Base-by-base conservation (phyloP, 2,888 invertebrate genomes). In the Plebejus anna region DNA sequence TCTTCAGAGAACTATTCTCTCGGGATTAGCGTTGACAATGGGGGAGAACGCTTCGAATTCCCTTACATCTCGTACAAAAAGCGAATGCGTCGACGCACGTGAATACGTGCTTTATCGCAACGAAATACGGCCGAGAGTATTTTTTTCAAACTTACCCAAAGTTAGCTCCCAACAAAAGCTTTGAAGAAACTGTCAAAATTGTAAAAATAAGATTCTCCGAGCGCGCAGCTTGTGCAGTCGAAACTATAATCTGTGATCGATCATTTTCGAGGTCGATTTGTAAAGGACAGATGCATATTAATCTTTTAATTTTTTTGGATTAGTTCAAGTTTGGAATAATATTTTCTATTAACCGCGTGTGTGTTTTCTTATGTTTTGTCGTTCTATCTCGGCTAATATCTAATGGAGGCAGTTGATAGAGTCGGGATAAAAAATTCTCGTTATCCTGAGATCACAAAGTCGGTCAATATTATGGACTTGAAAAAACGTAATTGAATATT, bases 1-100 rank as follows among this genome's bases (percentile, higher is more conserved):
- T 32, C 73, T 73, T 73, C 73, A 80, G 78, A 78, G 78, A 78
- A 70, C 80, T 76, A 82, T 82, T 82, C 80, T 80, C 81, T 77
- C 70, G 77, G 82, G 82, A 82, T 82, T 82, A 82, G 81, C 81
- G 78, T 78, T 78, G 66, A 82, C 82, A 82, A 82, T 79, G 55
- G 73, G 73, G 51, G 73, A 51, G 78, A 75, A 76, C 77, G 75
- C 77, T 76, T 75, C 76, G 76, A 76, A 76, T 73, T 73, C 73
- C 73, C 73, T 73, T 55, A 36, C 73, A 32, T 73, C 4, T 55
- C 16, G 32, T 73, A 73, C 73, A 73, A 73, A 73, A 73, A 73
- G 55, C 22, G 32, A 73, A 73, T 28, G 51, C 51, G 55, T 6
- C 6, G 7, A 28, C 13, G 32, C 55, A 73, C 1, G 7, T 2